phyloP scores from a whole-genome alignment of 1,140 invertebrate species.

The Ips typographus region DNA sequence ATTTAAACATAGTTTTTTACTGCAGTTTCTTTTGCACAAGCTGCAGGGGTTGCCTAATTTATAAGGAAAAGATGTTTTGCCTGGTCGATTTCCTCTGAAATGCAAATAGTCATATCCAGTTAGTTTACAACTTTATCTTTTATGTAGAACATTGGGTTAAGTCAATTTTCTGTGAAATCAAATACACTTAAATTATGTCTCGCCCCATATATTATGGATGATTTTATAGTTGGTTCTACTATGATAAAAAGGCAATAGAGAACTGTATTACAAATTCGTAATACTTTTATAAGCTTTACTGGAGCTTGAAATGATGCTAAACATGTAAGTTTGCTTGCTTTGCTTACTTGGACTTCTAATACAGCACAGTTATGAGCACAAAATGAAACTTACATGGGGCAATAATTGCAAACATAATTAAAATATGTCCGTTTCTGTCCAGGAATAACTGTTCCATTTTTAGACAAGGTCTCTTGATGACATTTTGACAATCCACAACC shows the following conservation, averaged over 20 bases:
- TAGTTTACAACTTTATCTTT: no score
- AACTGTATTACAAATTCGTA: no score
- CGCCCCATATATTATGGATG: background rate
- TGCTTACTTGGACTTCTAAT: no score
- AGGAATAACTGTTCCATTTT: constrained; percentile 40
- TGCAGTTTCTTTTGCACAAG: constrained; percentile 66
- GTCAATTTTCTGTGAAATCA: background rate
- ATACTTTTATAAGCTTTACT: background rate
- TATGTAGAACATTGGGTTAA: background rate
- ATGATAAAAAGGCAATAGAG: no score
- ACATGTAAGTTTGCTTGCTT: background rate
- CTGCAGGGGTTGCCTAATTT: constrained; percentile 63
- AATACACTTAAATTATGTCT: background rate
- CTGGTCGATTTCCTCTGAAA: constrained; percentile 70
- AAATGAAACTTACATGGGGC: constrained; percentile 68
- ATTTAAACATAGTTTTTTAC: constrained; percentile 72
- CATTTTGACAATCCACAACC: constrained; percentile 78
- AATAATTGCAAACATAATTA: constrained; percentile 88
- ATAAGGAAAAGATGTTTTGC: constrained; percentile 66
- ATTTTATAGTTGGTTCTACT: background rate
- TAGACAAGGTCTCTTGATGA: constrained; percentile 45
- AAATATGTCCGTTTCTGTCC: constrained; percentile 64
- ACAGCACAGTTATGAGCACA: no score
- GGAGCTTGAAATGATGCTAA: constrained; percentile 12
- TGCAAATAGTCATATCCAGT: constrained; percentile 23